A percentile compares a stretch with the other conserved stretches of the same genome.
Conservation (phyloP, 2,113 vertebrate genomes). For the Tamias sibiricus region DNA sequence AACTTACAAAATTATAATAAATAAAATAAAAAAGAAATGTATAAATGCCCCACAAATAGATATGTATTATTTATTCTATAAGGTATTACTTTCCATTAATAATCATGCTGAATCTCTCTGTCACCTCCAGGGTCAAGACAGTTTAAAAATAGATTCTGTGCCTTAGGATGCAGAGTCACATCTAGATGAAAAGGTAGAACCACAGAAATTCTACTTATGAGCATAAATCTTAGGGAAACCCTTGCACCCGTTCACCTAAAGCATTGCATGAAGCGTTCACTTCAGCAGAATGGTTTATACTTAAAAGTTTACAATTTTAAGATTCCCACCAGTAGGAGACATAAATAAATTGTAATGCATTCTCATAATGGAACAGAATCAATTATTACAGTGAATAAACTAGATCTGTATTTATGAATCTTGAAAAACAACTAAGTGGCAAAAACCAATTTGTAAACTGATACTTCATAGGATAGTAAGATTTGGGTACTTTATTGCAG, state of each 20-base stretch:
- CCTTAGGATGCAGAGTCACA: neutral
- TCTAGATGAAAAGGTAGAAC: neutral
- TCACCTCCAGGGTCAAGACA: neutral
- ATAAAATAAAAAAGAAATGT: neutral
- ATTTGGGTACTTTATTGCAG: neutral
- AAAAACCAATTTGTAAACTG: neutral
- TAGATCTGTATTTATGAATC: neutral
- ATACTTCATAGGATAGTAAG: neutral
- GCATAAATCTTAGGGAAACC: neutral
- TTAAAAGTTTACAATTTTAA: constrained; percentile 8
- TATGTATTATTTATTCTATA: neutral
- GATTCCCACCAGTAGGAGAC: neutral
- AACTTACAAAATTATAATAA: neutral
- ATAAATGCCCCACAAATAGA: constrained; percentile 2
- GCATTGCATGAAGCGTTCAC: neutral
- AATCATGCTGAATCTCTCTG: neutral
- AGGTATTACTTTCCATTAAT: neutral
- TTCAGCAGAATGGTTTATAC: neutral
- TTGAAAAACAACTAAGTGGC: neutral
- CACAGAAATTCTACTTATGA: neutral
- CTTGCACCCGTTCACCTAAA: neutral
- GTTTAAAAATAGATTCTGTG: neutral
- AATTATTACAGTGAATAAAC: neutral
- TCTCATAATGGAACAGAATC: neutral
- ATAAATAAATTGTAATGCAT: neutral